Conservation (phyloP, 2,797 vertebrate genomes). For the Lutjanus argentimaculatus region DNA sequence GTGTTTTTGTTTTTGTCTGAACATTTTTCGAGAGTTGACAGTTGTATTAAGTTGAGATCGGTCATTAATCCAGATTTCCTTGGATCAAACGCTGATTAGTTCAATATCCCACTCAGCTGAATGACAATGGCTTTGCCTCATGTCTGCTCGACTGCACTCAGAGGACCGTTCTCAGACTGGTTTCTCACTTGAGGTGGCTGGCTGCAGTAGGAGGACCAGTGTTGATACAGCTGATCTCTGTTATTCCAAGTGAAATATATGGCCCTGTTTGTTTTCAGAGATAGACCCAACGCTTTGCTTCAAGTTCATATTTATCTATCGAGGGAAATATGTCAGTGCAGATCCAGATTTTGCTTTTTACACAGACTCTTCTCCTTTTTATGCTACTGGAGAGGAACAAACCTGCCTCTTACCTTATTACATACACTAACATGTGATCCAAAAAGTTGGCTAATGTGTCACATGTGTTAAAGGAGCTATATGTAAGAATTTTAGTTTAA, state of each 20-base stretch:
- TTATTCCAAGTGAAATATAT: conserved; percentile 89
- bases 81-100: conserved; percentile 37
- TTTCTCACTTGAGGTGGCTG: conserved; percentile 81
- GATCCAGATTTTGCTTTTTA: conserved; percentile 72
- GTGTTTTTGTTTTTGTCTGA: conserved; percentile 46
- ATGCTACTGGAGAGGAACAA: conserved; percentile 43
- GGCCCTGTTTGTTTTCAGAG: conserved; percentile 89
- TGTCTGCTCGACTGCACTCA: conserved; percentile 54
- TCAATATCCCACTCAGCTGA: conserved; percentile 42
- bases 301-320: conserved; percentile 89
- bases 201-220: conserved; percentile 88
- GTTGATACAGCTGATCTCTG: conserved; percentile 94
- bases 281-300: conserved; percentile 88
- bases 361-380: conserved; percentile 47
- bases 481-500: no score
- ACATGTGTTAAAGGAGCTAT: not conserved
- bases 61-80: conserved; percentile 34
- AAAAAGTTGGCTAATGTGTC: not conserved
- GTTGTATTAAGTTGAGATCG: conserved; percentile 19
- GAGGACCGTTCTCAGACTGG: conserved; percentile 70
- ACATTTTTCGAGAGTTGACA: conserved; percentile 26
- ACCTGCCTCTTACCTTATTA: conserved; percentile 26
- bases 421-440: not conserved
- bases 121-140: conserved; percentile 49
- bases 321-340: conserved; percentile 83